Percentiles rank a stretch among this genome's conserved stretches.
Conservation (phyloP, 2,797 vertebrate species). For the Danio aesculapii region DNA sequence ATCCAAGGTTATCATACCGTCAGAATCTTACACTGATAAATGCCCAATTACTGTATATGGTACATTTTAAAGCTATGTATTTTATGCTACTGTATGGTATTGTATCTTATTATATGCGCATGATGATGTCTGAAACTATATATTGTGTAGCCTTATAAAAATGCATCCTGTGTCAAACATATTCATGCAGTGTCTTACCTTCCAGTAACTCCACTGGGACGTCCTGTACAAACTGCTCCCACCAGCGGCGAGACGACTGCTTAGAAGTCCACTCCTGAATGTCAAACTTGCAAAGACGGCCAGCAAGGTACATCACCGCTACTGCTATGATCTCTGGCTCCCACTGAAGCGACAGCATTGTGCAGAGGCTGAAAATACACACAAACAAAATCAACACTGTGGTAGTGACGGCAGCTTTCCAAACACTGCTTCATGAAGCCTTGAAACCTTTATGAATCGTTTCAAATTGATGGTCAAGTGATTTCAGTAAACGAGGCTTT, state of each 20-base stretch:
- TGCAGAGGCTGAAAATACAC: slow-evolving; percentile 86
- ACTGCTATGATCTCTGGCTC: slow-evolving; percentile 98
- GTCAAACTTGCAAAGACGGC: slow-evolving; percentile 96
- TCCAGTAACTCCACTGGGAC: slow-evolving; percentile 97
- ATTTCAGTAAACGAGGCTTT: too few relatives aligned
- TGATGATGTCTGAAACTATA: too few relatives aligned
- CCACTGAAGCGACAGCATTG: slow-evolving; percentile 96
- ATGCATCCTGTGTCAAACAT: background rate
- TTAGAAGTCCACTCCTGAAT: slow-evolving; percentile 98
- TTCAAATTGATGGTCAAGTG: too few relatives aligned
- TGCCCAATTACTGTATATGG: too few relatives aligned
- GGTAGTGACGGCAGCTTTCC: too few relatives aligned
- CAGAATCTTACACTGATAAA: too few relatives aligned
- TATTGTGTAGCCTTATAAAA: background rate
- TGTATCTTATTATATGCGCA: too few relatives aligned
- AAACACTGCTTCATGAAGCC: too few relatives aligned
- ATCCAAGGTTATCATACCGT: too few relatives aligned
- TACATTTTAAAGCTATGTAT: too few relatives aligned
- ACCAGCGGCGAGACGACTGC: slow-evolving; percentile 95
- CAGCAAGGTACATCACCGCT: slow-evolving; percentile 97
- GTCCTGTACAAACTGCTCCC: slow-evolving; percentile 98
- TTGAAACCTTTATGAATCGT: too few relatives aligned
- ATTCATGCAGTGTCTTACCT: slow-evolving; percentile 77
- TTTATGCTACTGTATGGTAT: too few relatives aligned
- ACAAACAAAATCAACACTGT: background rate